Percentiles rank a stretch among this genome's conserved stretches.
These are phyloP conservation scores for Tetragonula carbonaria DNA, from an alignment of 2,888 invertebrate species.

Conservation along the genomic window DNA sequence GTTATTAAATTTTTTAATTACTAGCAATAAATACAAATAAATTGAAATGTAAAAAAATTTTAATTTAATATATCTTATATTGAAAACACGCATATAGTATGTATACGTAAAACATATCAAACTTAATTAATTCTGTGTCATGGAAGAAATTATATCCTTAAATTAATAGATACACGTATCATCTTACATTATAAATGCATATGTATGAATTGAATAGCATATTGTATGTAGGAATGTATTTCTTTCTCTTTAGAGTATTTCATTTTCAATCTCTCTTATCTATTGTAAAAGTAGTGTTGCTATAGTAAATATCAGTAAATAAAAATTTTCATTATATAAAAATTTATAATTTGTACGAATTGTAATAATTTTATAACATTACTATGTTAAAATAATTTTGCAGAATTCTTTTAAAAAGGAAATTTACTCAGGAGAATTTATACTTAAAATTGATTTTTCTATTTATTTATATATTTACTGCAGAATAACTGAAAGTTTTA, in stretches of 20 bases:
- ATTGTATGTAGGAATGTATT: conserved; percentile 39
- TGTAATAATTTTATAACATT: conserved; percentile 24
- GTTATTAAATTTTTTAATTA: background rate
- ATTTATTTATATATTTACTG: background rate
- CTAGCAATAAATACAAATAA: conserved; percentile 3
- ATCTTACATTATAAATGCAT: conserved; percentile 15
- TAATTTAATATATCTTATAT: conserved; percentile 17
- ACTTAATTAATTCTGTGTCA: conserved; percentile 27
- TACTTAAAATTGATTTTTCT: background rate
- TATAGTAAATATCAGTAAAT: conserved; percentile 32
- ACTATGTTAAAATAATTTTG: background rate
- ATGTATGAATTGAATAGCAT: conserved; percentile 26
- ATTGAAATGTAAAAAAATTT: conserved; percentile 24
- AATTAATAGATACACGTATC: conserved; percentile 24
- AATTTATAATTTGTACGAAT: conserved; percentile 13
- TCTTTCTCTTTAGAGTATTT: conserved; percentile 27
- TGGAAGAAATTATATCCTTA: conserved; percentile 39
- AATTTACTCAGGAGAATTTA: background rate
- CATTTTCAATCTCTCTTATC: conserved; percentile 1
- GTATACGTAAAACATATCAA: conserved; percentile 15
- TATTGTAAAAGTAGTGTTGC: conserved; percentile 11
- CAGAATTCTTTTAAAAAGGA: background rate
- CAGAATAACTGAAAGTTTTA: conserved; percentile 7
- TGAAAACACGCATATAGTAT: background rate
- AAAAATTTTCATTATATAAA: conserved; percentile 25